These are phyloP conservation scores for Gouania willdenowi DNA, from an alignment of 2,797 vertebrate species.

Conservation along the genomic window DNA sequence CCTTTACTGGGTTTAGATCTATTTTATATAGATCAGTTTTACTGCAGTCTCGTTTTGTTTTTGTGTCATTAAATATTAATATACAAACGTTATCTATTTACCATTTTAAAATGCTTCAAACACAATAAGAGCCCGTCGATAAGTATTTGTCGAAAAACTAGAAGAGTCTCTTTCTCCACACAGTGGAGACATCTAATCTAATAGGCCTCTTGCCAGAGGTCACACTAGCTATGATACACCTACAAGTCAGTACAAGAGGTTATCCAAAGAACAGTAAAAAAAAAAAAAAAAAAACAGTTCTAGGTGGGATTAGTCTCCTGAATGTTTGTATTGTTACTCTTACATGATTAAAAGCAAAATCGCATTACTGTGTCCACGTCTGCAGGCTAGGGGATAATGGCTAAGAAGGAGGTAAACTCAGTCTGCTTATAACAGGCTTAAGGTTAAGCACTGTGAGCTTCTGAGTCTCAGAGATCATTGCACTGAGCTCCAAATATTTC, in stretches of 20 bases:
- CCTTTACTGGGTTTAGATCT: no score
- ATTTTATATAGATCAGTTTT: no score
- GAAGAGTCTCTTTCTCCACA: background rate
- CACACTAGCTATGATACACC: conserved; percentile 10
- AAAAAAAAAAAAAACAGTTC: conserved; percentile 19
- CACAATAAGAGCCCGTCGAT: no score
- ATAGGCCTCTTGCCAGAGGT: conserved; percentile 10
- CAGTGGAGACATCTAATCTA: conserved; percentile 1
- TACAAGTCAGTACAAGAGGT: conserved; percentile 19
- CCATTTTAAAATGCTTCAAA: no score
- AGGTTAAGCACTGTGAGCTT: conserved; percentile 13
- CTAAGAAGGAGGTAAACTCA: conserved; percentile 13
- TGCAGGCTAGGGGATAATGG: conserved; percentile 5
- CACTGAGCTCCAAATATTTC: conserved; percentile 17
- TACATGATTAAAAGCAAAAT: conserved; percentile 48
- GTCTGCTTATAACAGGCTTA: conserved; percentile 50
- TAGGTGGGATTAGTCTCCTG: conserved; percentile 23
- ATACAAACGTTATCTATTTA: no score
- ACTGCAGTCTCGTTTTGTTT: no score
- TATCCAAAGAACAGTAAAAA: conserved; percentile 22
- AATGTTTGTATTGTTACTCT: conserved; percentile 39
- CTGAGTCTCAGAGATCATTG: conserved; percentile 21
- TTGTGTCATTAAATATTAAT: no score
- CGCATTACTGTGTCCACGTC: conserved; percentile 31
- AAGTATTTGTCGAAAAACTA: no score